Base-by-base conservation (phyloP, 1,140 invertebrate species). In the Aplysia californica region DNA sequence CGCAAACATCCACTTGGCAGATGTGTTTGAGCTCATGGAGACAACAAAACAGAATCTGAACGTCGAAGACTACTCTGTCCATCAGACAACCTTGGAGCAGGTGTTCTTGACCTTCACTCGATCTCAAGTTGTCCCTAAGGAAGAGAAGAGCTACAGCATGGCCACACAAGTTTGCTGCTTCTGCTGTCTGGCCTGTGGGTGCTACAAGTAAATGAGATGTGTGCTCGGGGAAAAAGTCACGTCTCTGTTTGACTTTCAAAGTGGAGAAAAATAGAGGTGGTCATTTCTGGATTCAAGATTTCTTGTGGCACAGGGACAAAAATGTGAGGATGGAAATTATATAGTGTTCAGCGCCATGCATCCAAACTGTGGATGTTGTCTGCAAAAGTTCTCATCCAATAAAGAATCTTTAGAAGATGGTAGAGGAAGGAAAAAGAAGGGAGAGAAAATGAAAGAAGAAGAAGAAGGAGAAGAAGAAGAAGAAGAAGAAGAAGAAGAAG, bases 51-150 rank as follows among this genome's bases (percentile, higher is more conserved):
- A 92, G 64, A 86, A 89, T 39, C 89, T 92, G 74, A 87, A 92
- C 74, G 91, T 94, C 38, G 92, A 92, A 31, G 94, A 95, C 88
- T 95, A 93, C 87, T 94, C 93, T 2, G 87, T 95, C 39, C 93
- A 93, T 79, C 94, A 95, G 86, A 94, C 93, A 18, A 94, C 94
- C 10, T 88, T 95, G 64, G 94, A 95, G 84, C 93, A 95, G 91
- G 94, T 94, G 15, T 91, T 91, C 78, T 80, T 91, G 10, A 87
- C 86, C 67, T 91, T 91, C 81, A 89, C 90, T 4, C 77, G 84
- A 68, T 78, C 71, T 92, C 94, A 86, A 75, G 59, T 77, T 20
- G 44, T 66, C 3, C 83, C 83, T 15, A 75, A 69, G 39, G 70
- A 79, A 23, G 41, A 55, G 5, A 66, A 69, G 21, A 38, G 21